Evolutionary conservation across 2,888 invertebrate genomes (phyloP).

Genomic region (Xiphydria camelus): DNA sequence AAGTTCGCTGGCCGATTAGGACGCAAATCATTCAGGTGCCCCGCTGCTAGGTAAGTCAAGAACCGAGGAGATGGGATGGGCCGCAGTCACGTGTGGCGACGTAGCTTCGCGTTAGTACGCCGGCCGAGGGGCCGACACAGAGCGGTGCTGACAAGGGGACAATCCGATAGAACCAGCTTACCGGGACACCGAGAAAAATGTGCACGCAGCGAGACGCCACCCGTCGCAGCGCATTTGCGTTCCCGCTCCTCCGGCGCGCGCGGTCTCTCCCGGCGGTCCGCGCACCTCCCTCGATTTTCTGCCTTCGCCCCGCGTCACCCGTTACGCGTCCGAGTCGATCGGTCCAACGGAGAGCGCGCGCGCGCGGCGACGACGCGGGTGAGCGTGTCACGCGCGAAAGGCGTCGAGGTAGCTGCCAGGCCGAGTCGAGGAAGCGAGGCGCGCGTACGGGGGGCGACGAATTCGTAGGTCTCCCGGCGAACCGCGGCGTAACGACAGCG

Average conservation of each 20-base stretch:
- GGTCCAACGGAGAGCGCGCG: neutral
- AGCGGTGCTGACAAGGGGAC: conserved; percentile 44
- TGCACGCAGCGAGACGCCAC: conserved; percentile 35
- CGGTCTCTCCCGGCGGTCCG: conserved; percentile 14
- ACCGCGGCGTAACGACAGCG: no score
- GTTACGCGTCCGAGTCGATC: neutral
- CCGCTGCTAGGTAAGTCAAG: conserved; percentile 7
- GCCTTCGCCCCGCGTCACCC: neutral
- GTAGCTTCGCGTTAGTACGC: conserved; percentile 45
- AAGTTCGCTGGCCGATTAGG: conserved; percentile 50
- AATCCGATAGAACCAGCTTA: conserved; percentile 36
- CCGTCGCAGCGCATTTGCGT: conserved; percentile 48
- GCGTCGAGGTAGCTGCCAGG: no score
- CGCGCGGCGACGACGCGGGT: neutral
- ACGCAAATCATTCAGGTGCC: conserved; percentile 43
- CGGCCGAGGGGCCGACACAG: conserved; percentile 27
- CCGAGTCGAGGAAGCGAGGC: no score
- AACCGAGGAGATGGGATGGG: conserved; percentile 41
- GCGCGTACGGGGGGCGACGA: no score
- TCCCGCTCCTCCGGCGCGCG: conserved; percentile 19
- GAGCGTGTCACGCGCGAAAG: no score
- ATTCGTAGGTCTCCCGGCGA: no score
- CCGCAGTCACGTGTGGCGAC: conserved; percentile 53
- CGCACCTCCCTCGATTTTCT: conserved; percentile 2
- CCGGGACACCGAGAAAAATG: conserved; percentile 33